A percentile compares a stretch with the other conserved stretches of the same genome.
These are phyloP conservation scores for Synergus itoensis DNA, from an alignment of 2,888 invertebrate genomes.

Conservation along the genomic window DNA sequence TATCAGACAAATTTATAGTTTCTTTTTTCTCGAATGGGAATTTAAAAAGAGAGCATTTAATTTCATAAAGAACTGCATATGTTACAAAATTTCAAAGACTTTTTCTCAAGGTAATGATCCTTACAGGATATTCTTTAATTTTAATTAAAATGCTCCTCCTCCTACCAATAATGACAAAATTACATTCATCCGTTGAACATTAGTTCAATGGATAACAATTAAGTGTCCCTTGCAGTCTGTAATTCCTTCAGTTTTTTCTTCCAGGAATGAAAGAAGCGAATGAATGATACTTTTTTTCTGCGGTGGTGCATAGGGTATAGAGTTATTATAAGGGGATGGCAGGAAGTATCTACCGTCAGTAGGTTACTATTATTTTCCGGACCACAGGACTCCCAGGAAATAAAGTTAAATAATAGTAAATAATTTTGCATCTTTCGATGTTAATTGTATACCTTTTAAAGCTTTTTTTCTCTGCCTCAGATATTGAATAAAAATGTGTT, in stretches of 20 bases:
- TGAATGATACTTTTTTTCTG: slow-evolving; percentile 34
- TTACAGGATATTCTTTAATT: slow-evolving; percentile 20
- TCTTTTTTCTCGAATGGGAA: background rate
- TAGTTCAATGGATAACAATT: slow-evolving; percentile 32
- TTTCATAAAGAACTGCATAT: background rate
- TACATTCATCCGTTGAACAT: slow-evolving; percentile 30
- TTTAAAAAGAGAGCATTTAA: background rate
- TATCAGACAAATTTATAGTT: background rate
- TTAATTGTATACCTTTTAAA: slow-evolving; percentile 1
- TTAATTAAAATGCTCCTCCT: slow-evolving; percentile 31
- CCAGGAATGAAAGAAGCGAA: slow-evolving; percentile 8
- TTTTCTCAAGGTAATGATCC: background rate
- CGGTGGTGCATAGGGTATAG: slow-evolving; percentile 9
- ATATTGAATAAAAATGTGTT: background rate
- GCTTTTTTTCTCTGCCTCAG: background rate
- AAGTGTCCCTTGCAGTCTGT: slow-evolving; percentile 14
- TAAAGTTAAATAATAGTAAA: background rate
- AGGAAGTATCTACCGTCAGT: slow-evolving; percentile 35
- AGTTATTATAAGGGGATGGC: slow-evolving; percentile 30
- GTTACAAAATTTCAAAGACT: background rate
- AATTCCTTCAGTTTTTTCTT: slow-evolving; percentile 37
- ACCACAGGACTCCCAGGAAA: background rate
- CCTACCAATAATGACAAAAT: slow-evolving; percentile 4
- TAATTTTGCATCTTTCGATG: background rate
- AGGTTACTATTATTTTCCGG: slow-evolving; percentile 31